phyloP scores from a whole-genome alignment of 2,888 invertebrate genomes.

The Amblyjoppa fuscipennis region DNA sequence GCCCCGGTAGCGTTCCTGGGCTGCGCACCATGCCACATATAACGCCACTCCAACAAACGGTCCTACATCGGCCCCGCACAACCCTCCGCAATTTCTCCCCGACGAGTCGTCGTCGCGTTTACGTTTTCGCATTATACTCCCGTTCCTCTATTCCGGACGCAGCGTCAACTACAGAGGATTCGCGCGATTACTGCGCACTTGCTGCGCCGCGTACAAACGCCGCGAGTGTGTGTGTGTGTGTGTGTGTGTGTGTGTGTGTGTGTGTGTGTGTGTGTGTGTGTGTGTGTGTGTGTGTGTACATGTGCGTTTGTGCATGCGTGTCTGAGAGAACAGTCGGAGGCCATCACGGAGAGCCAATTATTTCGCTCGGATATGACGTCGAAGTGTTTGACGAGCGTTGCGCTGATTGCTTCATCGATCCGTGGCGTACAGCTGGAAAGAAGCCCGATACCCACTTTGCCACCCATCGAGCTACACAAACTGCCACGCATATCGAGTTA shows the following conservation, averaged over 20 bases:
- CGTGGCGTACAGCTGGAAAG: conserved; percentile 30
- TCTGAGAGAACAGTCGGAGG: conserved; percentile 4
- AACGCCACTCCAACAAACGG: not conserved
- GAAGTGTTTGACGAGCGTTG: conserved; percentile 53
- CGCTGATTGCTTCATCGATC: conserved; percentile 57
- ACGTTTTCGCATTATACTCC: conserved; percentile 63
- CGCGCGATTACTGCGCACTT: conserved; percentile 8
- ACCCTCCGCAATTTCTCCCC: conserved; percentile 4
- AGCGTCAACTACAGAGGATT: conserved; percentile 25
- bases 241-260: not conserved
- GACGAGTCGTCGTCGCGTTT: conserved; percentile 69
- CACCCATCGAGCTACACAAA: not conserved
- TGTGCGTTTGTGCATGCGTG: too few species aligned
- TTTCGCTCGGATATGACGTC: conserved; percentile 61
- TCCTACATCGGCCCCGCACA: not conserved
- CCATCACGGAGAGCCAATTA: conserved; percentile 63
- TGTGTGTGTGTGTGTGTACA: not conserved
- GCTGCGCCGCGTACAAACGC: conserved; percentile 7
- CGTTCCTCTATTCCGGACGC: conserved; percentile 3
- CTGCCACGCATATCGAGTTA: not conserved
- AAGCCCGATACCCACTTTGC: conserved; percentile 13
- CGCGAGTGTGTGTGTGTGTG: conserved; percentile 6
- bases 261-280: conserved; percentile 14
- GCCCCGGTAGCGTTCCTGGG: not conserved
- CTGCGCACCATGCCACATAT: not conserved